Evolutionary conservation across 2,113 vertebrate genomes (phyloP).

Genomic region (Piaya cayana): DNA sequence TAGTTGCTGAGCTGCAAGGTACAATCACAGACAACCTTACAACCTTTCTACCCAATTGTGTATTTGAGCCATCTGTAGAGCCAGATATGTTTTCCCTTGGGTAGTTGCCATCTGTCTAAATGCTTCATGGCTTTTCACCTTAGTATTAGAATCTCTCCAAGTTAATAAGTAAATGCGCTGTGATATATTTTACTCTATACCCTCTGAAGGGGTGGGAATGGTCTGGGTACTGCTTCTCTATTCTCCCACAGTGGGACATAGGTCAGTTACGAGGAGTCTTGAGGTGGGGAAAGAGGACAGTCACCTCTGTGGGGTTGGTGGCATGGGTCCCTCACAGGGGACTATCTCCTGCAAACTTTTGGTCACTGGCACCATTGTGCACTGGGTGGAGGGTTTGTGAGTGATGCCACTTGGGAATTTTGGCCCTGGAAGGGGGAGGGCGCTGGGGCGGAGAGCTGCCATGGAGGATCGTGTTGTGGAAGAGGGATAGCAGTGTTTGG

Average conservation of each 20-base stretch:
- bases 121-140: conserved; percentile 23
- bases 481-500: rapidly evolving
- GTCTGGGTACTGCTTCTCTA: background rate
- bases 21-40: background rate
- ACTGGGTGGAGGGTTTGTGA: background rate
- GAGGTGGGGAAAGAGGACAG: background rate
- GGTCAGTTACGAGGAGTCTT: background rate
- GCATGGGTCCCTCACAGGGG: background rate
- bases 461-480: background rate
- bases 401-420: background rate
- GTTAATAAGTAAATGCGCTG: conserved; percentile 21
- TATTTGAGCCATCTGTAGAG: background rate
- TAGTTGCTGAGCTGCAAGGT: background rate
- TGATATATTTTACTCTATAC: background rate
- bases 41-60: background rate
- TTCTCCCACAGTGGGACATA: rapidly evolving
- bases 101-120: background rate
- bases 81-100: background rate
- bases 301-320: too few relatives aligned
- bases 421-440: background rate
- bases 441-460: rapidly evolving
- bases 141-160: background rate
- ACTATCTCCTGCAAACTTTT: too few relatives aligned
- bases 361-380: rapidly evolving
- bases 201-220: rapidly evolving